Evolutionary conservation across 2,113 vertebrate genomes (phyloP).

Genomic region (Leptobrachium leishanense): DNA sequence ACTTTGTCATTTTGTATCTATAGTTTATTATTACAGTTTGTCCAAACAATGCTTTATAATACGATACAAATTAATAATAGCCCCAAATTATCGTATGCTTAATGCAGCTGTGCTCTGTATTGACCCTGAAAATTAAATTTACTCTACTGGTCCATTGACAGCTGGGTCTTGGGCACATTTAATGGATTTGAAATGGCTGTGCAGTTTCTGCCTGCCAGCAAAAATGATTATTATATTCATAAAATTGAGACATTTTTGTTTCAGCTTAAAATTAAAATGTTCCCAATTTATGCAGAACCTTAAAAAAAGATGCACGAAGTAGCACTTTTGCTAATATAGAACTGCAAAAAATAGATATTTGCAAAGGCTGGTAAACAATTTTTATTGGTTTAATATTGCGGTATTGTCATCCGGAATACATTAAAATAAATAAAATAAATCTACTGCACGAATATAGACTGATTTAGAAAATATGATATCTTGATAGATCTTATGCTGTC

Average conservation of each 20-base stretch:
- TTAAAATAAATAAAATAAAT: slow-evolving; percentile 42
- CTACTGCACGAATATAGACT: slow-evolving; percentile 24
- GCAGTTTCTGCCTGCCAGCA: slow-evolving; percentile 67
- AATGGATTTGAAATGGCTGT: slow-evolving; percentile 70
- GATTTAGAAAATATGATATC: slow-evolving; percentile 15
- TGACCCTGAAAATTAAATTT: slow-evolving; percentile 84
- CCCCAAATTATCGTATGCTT: slow-evolving; percentile 74
- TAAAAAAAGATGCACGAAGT: slow-evolving; percentile 37
- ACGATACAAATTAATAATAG: slow-evolving; percentile 77
- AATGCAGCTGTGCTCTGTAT: slow-evolving; percentile 77
- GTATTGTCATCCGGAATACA: slow-evolving; percentile 39
- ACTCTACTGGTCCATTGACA: slow-evolving; percentile 72
- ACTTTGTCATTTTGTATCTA: no score
- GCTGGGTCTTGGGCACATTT: slow-evolving; percentile 76
- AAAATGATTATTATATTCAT: slow-evolving; percentile 74
- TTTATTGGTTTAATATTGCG: slow-evolving; percentile 41
- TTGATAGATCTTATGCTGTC: slow-evolving; percentile 8
- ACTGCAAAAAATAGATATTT: slow-evolving; percentile 31
- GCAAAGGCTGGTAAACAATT: slow-evolving; percentile 13
- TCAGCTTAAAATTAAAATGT: slow-evolving; percentile 47
- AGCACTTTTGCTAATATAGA: slow-evolving; percentile 32
- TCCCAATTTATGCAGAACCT: slow-evolving; percentile 23
- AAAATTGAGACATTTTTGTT: slow-evolving; percentile 57
- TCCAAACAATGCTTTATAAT: slow-evolving; percentile 74
- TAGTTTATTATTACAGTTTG: slow-evolving; percentile 63